Evolutionary conservation across 1,140 invertebrate species (phyloP).

Genomic region (Euwallacea fornicatus): DNA sequence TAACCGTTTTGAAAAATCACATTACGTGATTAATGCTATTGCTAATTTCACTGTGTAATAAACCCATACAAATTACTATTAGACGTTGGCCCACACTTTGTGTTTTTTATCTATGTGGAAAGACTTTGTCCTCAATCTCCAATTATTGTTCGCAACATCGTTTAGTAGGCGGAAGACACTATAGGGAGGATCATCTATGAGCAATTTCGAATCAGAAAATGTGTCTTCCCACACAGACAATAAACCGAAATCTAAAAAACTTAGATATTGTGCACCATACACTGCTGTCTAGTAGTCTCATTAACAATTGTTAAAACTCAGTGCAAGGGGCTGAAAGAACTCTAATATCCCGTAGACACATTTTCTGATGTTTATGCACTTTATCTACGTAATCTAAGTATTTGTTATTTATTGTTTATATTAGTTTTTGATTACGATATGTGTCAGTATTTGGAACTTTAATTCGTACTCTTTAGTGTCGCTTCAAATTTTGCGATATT

Average conservation of each 20-base stretch:
- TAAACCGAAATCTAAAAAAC: conserved; percentile 32
- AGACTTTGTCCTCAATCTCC: conserved; percentile 50
- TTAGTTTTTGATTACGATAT: conserved; percentile 16
- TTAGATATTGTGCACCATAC: conserved; percentile 52
- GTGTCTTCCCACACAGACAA: conserved; percentile 81
- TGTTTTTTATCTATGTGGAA: conserved; percentile 56
- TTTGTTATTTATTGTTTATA: conserved; percentile 38
- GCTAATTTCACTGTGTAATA: too few relatives aligned
- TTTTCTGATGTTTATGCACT: conserved; percentile 55
- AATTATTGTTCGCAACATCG: conserved; percentile 6
- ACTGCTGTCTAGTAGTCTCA: conserved; percentile 48
- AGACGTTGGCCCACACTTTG: conserved; percentile 36
- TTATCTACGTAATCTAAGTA: conserved; percentile 40
- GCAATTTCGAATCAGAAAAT: conserved; percentile 68
- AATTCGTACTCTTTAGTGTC: conserved; percentile 25
- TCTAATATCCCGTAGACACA: conserved; percentile 52
- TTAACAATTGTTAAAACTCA: conserved; percentile 51
- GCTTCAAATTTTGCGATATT: conserved; percentile 37
- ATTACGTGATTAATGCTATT: too few relatives aligned
- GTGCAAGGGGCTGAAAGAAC: conserved; percentile 47
- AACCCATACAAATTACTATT: too few relatives aligned
- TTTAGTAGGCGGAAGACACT: conserved; percentile 28
- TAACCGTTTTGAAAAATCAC: too few relatives aligned
- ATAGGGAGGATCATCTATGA: background rate
- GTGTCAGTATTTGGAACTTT: conserved; percentile 8